Evolutionary conservation across 2,888 invertebrate species (phyloP).

Genomic region (Pollenia labialis): DNA sequence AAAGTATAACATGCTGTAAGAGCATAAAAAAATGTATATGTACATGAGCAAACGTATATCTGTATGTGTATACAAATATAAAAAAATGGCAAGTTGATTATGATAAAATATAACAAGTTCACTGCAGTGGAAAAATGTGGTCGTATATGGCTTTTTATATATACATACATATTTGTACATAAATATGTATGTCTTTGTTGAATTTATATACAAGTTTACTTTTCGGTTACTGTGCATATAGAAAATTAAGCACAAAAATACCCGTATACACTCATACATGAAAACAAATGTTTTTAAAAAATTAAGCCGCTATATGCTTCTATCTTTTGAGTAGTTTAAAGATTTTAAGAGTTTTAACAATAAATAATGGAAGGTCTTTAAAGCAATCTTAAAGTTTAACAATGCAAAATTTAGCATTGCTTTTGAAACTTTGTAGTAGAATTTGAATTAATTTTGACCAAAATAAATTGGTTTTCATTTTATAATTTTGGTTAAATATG

Average conservation of each 20-base stretch:
- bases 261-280: not conserved
- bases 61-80: not conserved
- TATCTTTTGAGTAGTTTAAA: too few species aligned
- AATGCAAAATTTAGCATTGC: too few species aligned
- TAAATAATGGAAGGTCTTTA: too few species aligned
- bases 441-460: too few species aligned
- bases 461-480: too few species aligned
- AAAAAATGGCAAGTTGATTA: constrained; percentile 55
- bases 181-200: not conserved
- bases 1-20: constrained; percentile 32
- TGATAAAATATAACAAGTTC: constrained; percentile 67
- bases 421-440: too few species aligned
- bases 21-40: not conserved
- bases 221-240: constrained; percentile 43
- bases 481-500: too few species aligned
- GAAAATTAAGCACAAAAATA: not conserved
- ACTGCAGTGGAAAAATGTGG: constrained; percentile 66
- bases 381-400: too few species aligned
- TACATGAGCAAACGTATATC: not conserved
- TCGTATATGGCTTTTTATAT: not conserved
- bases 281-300: not conserved
- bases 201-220: constrained; percentile 40
- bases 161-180: too few species aligned
- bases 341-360: too few species aligned
- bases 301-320: too few species aligned